A percentile compares a stretch with the other conserved stretches of the same genome.
Evolutionary conservation across 1,140 invertebrate species (phyloP).

Genomic region (Colletes gigas): DNA sequence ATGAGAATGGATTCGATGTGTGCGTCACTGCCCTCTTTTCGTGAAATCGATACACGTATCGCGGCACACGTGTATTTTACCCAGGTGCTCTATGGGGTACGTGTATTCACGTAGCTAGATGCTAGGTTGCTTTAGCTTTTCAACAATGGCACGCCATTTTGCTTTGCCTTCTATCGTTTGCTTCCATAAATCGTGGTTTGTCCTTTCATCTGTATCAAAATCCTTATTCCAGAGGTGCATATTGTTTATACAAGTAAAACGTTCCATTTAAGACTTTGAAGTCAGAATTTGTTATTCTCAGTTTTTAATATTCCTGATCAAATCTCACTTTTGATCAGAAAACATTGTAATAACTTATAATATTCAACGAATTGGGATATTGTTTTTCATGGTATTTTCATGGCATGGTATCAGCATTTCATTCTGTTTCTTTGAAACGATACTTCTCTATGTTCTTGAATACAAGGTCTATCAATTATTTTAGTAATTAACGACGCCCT

Average conservation of each 20-base stretch:
- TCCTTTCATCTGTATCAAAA: background rate
- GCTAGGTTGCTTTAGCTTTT: conserved; percentile 4
- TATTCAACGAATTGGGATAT: no score
- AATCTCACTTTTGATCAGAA: no score
- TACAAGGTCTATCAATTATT: background rate
- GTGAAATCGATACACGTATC: conserved; percentile 57
- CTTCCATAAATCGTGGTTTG: background rate
- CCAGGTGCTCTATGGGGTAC: background rate
- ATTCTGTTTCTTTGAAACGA: no score
- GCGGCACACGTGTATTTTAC: conserved; percentile 40
- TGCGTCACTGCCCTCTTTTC: conserved; percentile 34
- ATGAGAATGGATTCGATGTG: conserved; percentile 47
- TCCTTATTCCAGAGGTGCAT: background rate
- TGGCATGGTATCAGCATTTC: no score
- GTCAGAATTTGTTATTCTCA: background rate
- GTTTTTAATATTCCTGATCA: background rate
- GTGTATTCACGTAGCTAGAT: background rate
- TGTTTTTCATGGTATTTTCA: no score
- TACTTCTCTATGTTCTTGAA: no score
- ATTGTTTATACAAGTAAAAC: background rate
- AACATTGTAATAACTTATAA: no score
- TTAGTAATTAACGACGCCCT: no score
- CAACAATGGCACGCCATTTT: conserved; percentile 7
- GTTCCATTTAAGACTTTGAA: background rate
- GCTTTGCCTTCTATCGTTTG: background rate